Evolutionary conservation across 2,113 vertebrate species (phyloP), one percentile per base, ranked within the genome.

Genomic region (Silurus glanis): DNA sequence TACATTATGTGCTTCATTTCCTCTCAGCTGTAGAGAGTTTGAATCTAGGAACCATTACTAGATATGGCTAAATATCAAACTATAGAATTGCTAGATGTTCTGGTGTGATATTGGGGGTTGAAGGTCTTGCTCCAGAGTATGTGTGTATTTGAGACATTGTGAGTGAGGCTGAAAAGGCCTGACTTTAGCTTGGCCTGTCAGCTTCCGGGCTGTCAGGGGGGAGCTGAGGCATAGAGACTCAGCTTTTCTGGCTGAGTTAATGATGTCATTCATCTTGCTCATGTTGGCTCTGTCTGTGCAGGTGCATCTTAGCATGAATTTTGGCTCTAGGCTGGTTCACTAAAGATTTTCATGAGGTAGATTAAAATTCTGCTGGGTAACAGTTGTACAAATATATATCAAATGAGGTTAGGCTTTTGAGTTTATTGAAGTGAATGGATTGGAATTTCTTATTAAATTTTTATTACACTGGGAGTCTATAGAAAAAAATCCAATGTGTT

Each of bases 251-350:
- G 59, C 83, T 74, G 75, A 83, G 83, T 80, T 89, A 89, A 87
- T 89, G 86, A 89, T 89, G 80, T 83, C 80, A 28, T 89, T 87
- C 88, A 89, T 89, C 88, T 87, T 89, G 82, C 81, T 83, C 83
- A 87, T 67, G 83, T 87, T 84, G 75, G 80, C 53, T 82, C 85
- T 86, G 58, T 87, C 88, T 87, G 80, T 82, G 78, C 83, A 85
- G 86, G 88, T 87, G 71, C 82, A 81, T 86, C 49, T 72, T 83
- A 79, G 58, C 56, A 23, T 86, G 88, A 86, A 85, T 87, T 86
- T 83, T 83, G 58, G 56, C 84, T 86, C 67, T n/a, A 85, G 66
- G 79, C 47, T 61, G 13, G 59, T 83, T 85, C 47, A 28, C 71
- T 82, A 51, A 81, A 80, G 69, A 80, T 74, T 79, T 86, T 82